A percentile compares a stretch with the other conserved stretches of the same genome.
phyloP scores from a whole-genome alignment of 2,113 vertebrate species.

The Oreochromis spilurus region DNA sequence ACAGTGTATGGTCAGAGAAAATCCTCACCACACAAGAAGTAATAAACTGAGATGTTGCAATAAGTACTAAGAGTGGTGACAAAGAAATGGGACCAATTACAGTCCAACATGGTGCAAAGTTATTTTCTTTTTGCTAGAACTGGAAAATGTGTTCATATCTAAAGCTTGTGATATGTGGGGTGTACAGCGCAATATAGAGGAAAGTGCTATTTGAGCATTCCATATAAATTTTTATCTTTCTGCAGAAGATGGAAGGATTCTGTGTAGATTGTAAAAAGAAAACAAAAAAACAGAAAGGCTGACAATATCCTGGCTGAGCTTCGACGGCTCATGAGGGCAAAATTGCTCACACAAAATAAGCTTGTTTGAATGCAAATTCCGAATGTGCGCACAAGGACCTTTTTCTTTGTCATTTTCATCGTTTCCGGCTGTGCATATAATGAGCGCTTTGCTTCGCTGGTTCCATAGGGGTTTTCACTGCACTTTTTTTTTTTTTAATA shows the following conservation, averaged over 20 bases:
- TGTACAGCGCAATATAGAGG: not conserved
- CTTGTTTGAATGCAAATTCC: not conserved
- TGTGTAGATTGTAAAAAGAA: not conserved
- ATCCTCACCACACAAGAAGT: not conserved
- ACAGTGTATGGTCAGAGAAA: not conserved
- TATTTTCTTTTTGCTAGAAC: not conserved
- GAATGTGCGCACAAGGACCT: not conserved
- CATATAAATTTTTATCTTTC: not conserved
- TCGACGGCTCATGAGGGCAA: not conserved
- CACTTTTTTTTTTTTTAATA: too few species aligned
- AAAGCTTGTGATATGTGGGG: not conserved
- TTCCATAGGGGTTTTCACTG: not conserved
- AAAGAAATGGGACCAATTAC: not conserved
- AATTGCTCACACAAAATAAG: not conserved
- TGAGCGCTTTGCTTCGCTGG: not conserved
- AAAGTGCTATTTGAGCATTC: not conserved
- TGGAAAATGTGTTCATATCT: not conserved
- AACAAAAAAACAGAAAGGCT: not conserved
- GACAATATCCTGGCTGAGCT: not conserved
- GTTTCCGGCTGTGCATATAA: not conserved
- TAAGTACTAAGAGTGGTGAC: not conserved
- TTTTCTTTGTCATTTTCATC: not conserved
- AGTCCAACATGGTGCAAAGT: not conserved
- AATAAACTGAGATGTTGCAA: not conserved
- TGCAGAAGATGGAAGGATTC: not conserved